phyloP scores from a whole-genome alignment of 2,113 vertebrate genomes.

The Burhinus oedicnemus region DNA sequence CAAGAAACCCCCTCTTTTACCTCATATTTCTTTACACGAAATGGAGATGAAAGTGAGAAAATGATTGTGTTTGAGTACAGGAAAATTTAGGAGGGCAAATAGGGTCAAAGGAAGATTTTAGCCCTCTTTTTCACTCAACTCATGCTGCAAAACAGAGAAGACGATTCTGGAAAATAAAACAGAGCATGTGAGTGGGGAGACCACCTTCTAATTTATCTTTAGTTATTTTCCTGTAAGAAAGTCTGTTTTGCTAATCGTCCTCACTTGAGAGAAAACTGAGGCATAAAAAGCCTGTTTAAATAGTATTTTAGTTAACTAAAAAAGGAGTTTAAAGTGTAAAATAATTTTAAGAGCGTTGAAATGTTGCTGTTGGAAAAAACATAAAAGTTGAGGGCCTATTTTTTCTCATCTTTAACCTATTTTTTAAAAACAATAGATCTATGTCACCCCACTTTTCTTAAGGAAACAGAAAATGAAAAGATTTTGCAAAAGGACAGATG shows the following conservation, averaged over 20 bases:
- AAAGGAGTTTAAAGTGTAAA: not conserved
- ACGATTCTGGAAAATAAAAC: not conserved
- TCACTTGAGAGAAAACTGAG: not conserved
- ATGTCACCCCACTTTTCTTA: not conserved
- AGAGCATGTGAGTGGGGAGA: not conserved
- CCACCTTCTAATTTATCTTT: not conserved
- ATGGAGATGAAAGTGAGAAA: not conserved
- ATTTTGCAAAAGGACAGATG: not conserved
- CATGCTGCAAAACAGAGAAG: not conserved
- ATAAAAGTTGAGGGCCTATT: not conserved
- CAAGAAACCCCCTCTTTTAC: not conserved
- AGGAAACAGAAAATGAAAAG: not conserved
- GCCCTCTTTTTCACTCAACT: not conserved
- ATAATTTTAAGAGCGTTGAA: not conserved
- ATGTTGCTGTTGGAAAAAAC: not conserved
- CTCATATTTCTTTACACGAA: not conserved
- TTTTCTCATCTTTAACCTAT: not conserved
- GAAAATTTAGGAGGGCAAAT: not conserved
- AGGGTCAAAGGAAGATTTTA: not conserved
- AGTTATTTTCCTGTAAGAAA: not conserved
- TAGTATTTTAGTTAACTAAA: not conserved
- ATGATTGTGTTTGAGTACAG: not conserved
- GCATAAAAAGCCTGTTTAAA: not conserved
- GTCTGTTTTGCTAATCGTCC: not conserved
- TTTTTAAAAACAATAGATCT: not conserved